These are phyloP conservation scores for Petrolisthes cinctipes DNA, from an alignment of 2,888 invertebrate species.

Conservation along the genomic window DNA sequence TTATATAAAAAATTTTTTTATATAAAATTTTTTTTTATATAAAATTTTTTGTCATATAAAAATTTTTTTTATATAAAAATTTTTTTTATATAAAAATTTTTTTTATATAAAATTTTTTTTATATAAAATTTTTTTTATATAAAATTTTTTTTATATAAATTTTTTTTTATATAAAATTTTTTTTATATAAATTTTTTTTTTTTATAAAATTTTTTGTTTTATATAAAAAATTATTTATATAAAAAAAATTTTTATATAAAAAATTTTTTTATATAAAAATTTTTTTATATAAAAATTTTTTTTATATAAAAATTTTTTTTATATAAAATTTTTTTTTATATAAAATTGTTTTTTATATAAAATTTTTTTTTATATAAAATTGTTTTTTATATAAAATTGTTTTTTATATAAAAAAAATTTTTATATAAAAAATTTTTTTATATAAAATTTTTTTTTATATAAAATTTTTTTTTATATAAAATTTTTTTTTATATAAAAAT, in stretches of 20 bases:
- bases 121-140: too few relatives aligned
- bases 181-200: background rate
- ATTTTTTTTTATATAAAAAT: too few relatives aligned
- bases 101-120: too few relatives aligned
- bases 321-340: background rate
- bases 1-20: too few relatives aligned
- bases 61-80: too few relatives aligned
- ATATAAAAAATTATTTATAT: background rate
- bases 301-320: background rate
- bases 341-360: background rate
- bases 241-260: background rate
- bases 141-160: too few relatives aligned
- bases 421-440: background rate
- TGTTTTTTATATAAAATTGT: background rate
- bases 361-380: background rate
- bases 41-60: too few relatives aligned
- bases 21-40: too few relatives aligned
- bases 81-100: too few relatives aligned
- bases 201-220: background rate
- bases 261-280: background rate
- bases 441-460: too few relatives aligned
- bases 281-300: background rate
- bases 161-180: too few relatives aligned
- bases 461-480: too few relatives aligned
- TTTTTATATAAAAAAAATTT: background rate